Base-by-base conservation (phyloP, 2,797 vertebrate genomes). In the Sebastes glaucus region DNA sequence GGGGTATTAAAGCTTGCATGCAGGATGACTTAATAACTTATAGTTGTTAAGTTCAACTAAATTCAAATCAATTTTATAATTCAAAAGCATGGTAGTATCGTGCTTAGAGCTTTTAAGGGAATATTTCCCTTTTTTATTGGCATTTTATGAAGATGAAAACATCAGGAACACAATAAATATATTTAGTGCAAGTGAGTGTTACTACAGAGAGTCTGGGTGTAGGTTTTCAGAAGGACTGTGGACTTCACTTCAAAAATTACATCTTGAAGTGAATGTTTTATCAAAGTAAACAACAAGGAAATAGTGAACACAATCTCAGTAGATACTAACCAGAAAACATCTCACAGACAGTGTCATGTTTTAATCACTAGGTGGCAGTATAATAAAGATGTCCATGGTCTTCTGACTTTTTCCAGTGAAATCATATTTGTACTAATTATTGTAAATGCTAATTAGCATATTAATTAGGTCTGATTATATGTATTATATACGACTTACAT, bases 351-450 rank as follows among this genome's bases (percentile, higher is more conserved):
- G 10, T 23, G 4, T 4, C 7, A 6, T 13, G 4, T 23, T 66
- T 64, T 8, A 9, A 70, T 69, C 92, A 91, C 84, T 67, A 86
- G 90, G 52, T 88, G 91, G 85, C 87, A 84, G 83, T 81, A 65
- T 55, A 52, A 74, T 25, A 78, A 14, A 81, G n/a, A 78, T 49
- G 3, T 27, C 13, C 3, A 63, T 25, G 32, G 6, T 73, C 46
- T 4, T 13, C 0, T 32, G n/a, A 11, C 18, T 9, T 11, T 10
- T 28, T 9, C 2, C 2, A 62, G 4, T 63, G 2, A 60, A 75
- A 71, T 65, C 11, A 2, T 4, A 68, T 63, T 35, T 49, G 8
- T 55, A 60, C 11, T 16, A 23, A 49, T 59, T 32, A 18, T 32
- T 25, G n/a, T 32, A 7, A 7, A 27, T 22, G 27, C 7, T 6